Conservation (phyloP, 2,113 vertebrate species). For the Solea senegalensis region DNA sequence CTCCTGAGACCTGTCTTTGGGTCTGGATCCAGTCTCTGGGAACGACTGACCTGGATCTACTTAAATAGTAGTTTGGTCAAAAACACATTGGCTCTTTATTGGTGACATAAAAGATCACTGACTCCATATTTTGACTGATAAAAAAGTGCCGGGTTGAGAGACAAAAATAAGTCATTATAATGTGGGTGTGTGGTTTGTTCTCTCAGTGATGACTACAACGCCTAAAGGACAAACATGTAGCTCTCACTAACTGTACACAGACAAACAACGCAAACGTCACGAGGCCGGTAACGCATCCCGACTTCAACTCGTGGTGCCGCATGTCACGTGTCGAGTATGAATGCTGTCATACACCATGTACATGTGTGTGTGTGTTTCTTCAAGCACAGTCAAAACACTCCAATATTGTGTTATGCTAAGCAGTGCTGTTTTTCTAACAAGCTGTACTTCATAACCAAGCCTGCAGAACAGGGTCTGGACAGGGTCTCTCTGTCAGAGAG, state of each 20-base stretch:
- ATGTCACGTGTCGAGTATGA: slow-evolving; percentile 48
- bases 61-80: not conserved
- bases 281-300: not conserved
- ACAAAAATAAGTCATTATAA: not conserved
- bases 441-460: slow-evolving; percentile 66
- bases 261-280: not conserved
- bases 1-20: too few species aligned
- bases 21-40: too few species aligned
- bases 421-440: slow-evolving; percentile 78
- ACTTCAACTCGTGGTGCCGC: not conserved
- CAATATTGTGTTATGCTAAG: slow-evolving; percentile 80
- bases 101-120: too few species aligned
- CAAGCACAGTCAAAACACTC: slow-evolving; percentile 80
- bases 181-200: slow-evolving; percentile 16
- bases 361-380: slow-evolving; percentile 70
- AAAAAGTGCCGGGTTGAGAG: not conserved
- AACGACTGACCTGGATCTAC: not conserved
- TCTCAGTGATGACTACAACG: slow-evolving; percentile 19
- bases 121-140: not conserved
- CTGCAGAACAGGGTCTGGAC: slow-evolving; percentile 74
- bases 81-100: slow-evolving; percentile 5
- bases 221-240: slow-evolving; percentile 15
- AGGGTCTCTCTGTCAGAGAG: slow-evolving; percentile 77
- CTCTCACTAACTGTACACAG: not conserved
- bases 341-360: slow-evolving; percentile 66